phyloP scores from a whole-genome alignment of 2,797 vertebrate species.

The Rhyacichthys aspro region DNA sequence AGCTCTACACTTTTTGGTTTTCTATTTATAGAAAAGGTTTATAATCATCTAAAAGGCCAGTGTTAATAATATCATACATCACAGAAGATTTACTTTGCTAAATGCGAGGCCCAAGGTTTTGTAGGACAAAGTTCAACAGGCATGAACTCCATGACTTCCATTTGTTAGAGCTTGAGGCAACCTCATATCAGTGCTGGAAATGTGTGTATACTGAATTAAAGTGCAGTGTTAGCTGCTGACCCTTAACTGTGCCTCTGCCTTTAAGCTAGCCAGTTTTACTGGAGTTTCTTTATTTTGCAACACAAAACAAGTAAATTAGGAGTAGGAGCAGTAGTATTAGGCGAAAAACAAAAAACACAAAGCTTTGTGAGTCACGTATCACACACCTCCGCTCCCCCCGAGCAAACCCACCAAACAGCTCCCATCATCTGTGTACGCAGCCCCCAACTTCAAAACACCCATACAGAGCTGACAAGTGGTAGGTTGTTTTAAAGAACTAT shows the following conservation, averaged over 20 bases:
- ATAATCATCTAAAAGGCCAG: neutral
- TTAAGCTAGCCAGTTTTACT: too few relatives aligned
- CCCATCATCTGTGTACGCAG: constrained; percentile 2
- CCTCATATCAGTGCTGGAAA: neutral
- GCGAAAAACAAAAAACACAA: constrained; percentile 28
- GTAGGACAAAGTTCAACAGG: constrained; percentile 12
- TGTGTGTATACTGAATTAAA: too few relatives aligned
- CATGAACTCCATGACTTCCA: constrained; percentile 8
- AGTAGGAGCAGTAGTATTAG: constrained; percentile 23
- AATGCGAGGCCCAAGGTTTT: neutral
- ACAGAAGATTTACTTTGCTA: neutral
- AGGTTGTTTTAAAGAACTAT: neutral
- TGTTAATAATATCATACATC: neutral
- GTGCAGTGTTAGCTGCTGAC: neutral
- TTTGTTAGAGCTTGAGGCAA: constrained; percentile 17
- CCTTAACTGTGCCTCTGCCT: neutral
- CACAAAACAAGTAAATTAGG: constrained; percentile 29
- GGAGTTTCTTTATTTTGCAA: constrained; percentile 17
- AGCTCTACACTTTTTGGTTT: too few relatives aligned
- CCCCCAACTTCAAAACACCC: neutral
- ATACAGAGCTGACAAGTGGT: neutral
- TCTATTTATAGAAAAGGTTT: too few relatives aligned
- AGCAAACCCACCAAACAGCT: constrained; percentile 34
- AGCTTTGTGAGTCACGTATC: constrained; percentile 47
- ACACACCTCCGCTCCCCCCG: constrained; percentile 30